A percentile compares a stretch with the other conserved stretches of the same genome.
Conservation (phyloP, 92 coral and sea anemone species). For the Chrysogorgia sp. region DNA sequence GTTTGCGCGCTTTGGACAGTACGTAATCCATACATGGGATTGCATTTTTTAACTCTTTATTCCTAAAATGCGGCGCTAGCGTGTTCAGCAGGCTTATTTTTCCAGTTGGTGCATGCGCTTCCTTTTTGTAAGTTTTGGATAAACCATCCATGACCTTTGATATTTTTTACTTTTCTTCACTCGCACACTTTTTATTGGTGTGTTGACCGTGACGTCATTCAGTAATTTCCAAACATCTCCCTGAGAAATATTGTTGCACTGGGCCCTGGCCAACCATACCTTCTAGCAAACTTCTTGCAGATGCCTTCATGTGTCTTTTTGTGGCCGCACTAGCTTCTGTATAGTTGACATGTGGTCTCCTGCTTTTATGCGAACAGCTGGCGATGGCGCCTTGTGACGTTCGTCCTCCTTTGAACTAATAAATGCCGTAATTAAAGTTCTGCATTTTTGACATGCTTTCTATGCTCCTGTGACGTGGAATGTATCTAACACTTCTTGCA, state of each 20-base stretch:
- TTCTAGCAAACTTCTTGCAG: conserved; percentile 3
- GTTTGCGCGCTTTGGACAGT: conserved; percentile 50
- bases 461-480: not conserved
- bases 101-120: not conserved
- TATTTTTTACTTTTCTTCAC: not conserved
- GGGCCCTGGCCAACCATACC: too few relatives aligned
- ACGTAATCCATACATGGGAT: conserved; percentile 31
- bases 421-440: conserved; percentile 16
- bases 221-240: too few relatives aligned
- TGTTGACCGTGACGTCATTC: not conserved
- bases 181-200: not conserved
- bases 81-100: conserved; percentile 23
- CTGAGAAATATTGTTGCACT: too few relatives aligned
- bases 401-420: not conserved
- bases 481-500: not conserved
- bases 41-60: conserved; percentile 38
- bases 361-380: not conserved
- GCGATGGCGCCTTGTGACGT: not conserved
- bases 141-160: conserved; percentile 4
- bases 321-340: conserved; percentile 18
- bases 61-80: conserved; percentile 51
- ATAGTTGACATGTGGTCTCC: conserved; percentile 12
- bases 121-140: conserved; percentile 1
- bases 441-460: conserved; percentile 20
- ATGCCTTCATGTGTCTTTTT: conserved; percentile 17